Base-by-base conservation (phyloP, 1,140 invertebrate species). In the Rhynchophorus ferrugineus region DNA sequence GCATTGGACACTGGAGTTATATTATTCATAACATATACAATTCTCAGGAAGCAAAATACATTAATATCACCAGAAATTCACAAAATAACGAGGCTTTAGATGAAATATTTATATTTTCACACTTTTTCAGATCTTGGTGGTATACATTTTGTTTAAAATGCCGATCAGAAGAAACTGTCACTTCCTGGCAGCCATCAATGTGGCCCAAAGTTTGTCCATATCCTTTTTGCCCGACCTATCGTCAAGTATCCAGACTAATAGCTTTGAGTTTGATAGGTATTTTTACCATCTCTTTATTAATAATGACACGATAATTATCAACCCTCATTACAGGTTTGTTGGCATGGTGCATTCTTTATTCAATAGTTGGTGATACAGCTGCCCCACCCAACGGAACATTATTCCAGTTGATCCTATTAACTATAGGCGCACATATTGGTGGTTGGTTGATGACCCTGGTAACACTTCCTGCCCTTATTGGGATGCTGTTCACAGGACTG, bases 401-500 rank as follows among this genome's bases (percentile, higher is more conserved):
- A 2, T 94, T 90, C 62, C 80, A 81, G 51, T 70, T 95, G 2
- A 85, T 87, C 2, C 70, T 83, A 1, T 73, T 90, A 0, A 77
- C 78, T 14, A 79, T 93, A 22, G 81, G 80, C 3, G 84, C 87
- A 1, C 79, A 90, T 69, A 82, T 92, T 56, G 89, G 84, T 5
- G 91, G 90, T 36, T 87, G 84, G 78, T 59, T 89, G 3, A 69
- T 87, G 58, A 81, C 81, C 18, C 69, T 89, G 20, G 79, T 86
- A n/a, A 84, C 82, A 2, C 70, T 95, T 51, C 92, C 92, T 5
- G 80, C 89, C 0, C 74, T 96, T 0, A 84, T 91, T 59, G 90
- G 90, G 11, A 92, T 91, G 87, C 76, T 93, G 7, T 62, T 89
- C 49, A 82, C 85, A 17, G 90, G 89, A 47, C 80, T 92, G 22